Conservation (phyloP, 2,888 invertebrate species). For the Perithous albicinctus region DNA sequence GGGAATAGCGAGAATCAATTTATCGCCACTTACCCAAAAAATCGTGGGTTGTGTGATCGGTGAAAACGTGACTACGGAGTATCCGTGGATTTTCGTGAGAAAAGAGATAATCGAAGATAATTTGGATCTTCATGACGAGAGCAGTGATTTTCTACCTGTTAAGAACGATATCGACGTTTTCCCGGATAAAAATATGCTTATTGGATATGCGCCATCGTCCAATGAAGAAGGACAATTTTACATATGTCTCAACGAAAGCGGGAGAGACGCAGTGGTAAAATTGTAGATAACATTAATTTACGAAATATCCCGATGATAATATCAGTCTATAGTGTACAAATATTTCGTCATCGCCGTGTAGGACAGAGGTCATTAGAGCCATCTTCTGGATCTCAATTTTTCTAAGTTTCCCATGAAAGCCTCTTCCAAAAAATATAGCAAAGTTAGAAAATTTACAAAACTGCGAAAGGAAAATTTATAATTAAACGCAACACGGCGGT, state of each 20-base stretch:
- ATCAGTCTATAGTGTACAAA: too few relatives aligned
- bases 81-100: constrained; percentile 89
- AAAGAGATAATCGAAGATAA: constrained; percentile 88
- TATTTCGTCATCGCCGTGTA: too few relatives aligned
- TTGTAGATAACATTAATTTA: too few relatives aligned
- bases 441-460: too few relatives aligned
- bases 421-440: too few relatives aligned
- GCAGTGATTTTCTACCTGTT: constrained; percentile 85
- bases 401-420: too few relatives aligned
- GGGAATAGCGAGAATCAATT: constrained; percentile 86
- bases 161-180: constrained; percentile 82
- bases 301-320: too few relatives aligned
- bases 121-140: constrained; percentile 87
- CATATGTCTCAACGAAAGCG: constrained; percentile 87
- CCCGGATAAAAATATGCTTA: constrained; percentile 84
- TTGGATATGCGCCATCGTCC: constrained; percentile 90
- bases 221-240: constrained; percentile 89
- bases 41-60: constrained; percentile 89
- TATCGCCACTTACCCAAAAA: constrained; percentile 87
- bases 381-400: too few relatives aligned
- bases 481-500: too few relatives aligned
- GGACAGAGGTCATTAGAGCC: too few relatives aligned
- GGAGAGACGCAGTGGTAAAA: constrained; percentile 85
- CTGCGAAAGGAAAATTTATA: too few relatives aligned
- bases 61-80: constrained; percentile 89